A percentile compares a stretch with the other conserved stretches of the same genome.
Conservation (phyloP, 2,113 vertebrate species). For the Phylloscopus trochilus region DNA sequence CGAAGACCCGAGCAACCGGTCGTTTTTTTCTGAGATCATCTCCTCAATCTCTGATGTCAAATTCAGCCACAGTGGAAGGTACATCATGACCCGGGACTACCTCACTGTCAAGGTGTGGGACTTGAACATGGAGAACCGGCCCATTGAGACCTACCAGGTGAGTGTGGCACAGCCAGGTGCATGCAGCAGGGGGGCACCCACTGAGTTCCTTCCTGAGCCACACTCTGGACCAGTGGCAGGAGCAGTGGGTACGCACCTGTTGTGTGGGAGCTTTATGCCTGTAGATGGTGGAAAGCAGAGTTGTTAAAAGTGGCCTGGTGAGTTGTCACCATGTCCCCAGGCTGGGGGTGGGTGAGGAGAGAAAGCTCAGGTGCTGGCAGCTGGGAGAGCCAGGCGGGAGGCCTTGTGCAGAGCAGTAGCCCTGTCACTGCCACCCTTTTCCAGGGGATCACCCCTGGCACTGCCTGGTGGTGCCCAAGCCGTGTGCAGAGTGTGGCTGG, state of each 20-base stretch:
- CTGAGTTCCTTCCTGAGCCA: fast-evolving
- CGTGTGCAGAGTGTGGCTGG: fast-evolving
- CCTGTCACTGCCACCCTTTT: background rate
- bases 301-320: background rate
- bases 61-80: constrained; percentile 95
- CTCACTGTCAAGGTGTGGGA: constrained; percentile 97
- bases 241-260: fast-evolving
- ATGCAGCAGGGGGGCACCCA: fast-evolving
- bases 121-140: constrained; percentile 96
- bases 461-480: background rate
- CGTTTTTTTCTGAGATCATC: constrained; percentile 97
- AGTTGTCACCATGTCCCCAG: background rate
- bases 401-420: background rate
- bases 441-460: background rate
- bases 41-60: constrained; percentile 97
- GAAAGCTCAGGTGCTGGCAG: background rate
- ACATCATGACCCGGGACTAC: constrained; percentile 96
- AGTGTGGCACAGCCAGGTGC: background rate
- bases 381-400: background rate
- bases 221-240: fast-evolving
- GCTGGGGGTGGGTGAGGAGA: no score
- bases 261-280: fast-evolving
- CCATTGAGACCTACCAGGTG: constrained; percentile 92
- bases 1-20: constrained; percentile 92
- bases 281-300: background rate